Conservation (phyloP, 2,797 vertebrate genomes). For the Clarias pachynema region DNA sequence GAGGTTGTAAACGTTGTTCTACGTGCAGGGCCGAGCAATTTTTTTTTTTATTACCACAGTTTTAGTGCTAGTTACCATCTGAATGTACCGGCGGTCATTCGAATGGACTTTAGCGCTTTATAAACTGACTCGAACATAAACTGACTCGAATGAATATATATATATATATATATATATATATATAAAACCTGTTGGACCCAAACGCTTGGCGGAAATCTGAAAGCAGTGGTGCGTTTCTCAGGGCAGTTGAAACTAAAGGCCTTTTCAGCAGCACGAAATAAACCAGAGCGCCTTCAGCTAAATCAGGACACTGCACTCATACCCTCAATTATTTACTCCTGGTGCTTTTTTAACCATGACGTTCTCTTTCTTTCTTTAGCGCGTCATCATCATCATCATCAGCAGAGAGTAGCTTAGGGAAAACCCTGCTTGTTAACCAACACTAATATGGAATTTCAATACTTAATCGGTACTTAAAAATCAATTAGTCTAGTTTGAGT, state of each 20-base stretch:
- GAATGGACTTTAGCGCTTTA: background rate
- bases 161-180: too few relatives aligned
- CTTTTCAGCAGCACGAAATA: slow-evolving; percentile 55
- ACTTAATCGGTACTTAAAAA: background rate
- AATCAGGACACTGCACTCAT: slow-evolving; percentile 57
- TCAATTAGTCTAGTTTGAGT: background rate
- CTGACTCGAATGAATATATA: too few relatives aligned
- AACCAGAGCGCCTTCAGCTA: slow-evolving; percentile 41
- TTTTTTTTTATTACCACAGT: background rate
- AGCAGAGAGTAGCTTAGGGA: background rate
- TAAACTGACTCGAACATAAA: background rate
- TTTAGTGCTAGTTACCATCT: background rate
- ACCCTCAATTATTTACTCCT: slow-evolving; percentile 70
- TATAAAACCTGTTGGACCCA: slow-evolving; percentile 60
- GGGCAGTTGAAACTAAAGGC: slow-evolving; percentile 54
- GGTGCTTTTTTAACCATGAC: slow-evolving; percentile 49
- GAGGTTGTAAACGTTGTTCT: background rate
- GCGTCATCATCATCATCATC: background rate
- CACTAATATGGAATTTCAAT: background rate
- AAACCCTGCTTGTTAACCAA: background rate
- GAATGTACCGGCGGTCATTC: too few relatives aligned
- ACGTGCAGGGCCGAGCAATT: background rate
- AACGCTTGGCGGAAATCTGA: slow-evolving; percentile 44
- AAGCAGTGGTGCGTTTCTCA: background rate
- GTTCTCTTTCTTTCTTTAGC: background rate